A percentile compares a stretch with the other conserved stretches of the same genome.
Conservation (phyloP, 30 jellyfish, hydroid and myxozoan genomes). For the Phacellophora camtschatica region DNA sequence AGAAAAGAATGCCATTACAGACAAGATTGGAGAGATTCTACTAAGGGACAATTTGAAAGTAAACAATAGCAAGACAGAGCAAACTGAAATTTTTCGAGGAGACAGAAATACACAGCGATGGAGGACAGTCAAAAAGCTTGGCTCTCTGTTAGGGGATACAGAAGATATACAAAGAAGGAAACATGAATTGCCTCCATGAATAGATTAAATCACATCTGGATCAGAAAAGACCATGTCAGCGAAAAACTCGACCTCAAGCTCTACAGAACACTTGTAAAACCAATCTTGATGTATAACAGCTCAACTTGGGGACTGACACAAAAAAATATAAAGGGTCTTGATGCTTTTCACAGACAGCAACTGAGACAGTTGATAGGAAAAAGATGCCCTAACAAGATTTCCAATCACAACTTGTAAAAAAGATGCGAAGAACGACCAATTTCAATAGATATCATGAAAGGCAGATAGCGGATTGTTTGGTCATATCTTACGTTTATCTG, state of each 20-base stretch:
- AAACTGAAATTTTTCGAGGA: neutral
- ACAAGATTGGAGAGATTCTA: neutral
- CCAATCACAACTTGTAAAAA: too few species aligned
- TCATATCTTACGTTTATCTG: too few species aligned
- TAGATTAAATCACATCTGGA: conserved; percentile 1
- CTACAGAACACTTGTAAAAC: conserved; percentile 2
- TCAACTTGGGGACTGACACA: too few species aligned
- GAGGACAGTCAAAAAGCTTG: conserved; percentile 3
- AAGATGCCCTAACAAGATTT: too few species aligned
- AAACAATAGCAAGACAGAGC: neutral
- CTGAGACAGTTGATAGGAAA: too few species aligned
- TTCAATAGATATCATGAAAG: too few species aligned
- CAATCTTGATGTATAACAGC: too few species aligned
- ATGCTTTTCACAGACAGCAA: too few species aligned
- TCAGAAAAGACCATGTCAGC: conserved; percentile 2
- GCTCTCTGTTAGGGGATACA: conserved; percentile 8
- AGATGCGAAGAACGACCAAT: too few species aligned
- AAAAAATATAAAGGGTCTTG: too few species aligned
- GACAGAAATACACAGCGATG: conserved; percentile 1
- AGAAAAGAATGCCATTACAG: neutral
- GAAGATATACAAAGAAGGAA: neutral
- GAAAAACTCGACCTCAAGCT: neutral
- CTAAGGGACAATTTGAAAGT: neutral
- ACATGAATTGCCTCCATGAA: neutral
- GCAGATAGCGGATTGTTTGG: too few species aligned